Evolutionary conservation across 2,888 invertebrate species (phyloP).

Genomic region (Sinhomidia bicolor): DNA sequence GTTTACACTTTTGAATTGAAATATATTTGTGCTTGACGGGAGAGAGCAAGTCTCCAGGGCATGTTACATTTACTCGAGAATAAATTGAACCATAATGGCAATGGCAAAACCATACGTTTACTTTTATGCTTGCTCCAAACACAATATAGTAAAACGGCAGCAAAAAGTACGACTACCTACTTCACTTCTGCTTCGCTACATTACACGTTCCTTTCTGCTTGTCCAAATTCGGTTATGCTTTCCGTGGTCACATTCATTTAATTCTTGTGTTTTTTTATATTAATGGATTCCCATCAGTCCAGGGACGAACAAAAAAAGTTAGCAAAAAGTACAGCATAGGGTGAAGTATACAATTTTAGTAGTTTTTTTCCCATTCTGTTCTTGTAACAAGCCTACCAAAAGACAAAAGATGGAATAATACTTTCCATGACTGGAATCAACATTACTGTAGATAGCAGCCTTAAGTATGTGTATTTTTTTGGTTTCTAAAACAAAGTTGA

Average conservation of each 20-base stretch:
- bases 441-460: no score
- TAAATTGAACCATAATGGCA: constrained; percentile 39
- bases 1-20: neutral
- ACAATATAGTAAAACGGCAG: neutral
- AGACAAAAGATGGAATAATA: no score
- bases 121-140: neutral
- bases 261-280: constrained; percentile 18
- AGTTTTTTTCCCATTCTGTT: no score
- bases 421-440: no score
- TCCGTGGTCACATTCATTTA: constrained; percentile 20
- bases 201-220: constrained; percentile 2
- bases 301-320: neutral
- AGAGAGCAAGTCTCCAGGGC: constrained; percentile 21
- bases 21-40: constrained; percentile 30
- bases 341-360: no score
- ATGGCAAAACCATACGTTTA: constrained; percentile 42
- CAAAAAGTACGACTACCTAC: neutral
- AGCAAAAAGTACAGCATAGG: no score
- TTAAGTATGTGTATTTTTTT: no score
- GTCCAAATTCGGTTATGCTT: neutral
- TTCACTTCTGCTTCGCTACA: neutral
- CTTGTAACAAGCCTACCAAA: no score
- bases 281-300: neutral
- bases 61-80: constrained; percentile 4
- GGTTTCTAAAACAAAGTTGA: no score